Conservation (phyloP, 2,113 vertebrate genomes). For the Anolis sagrei region DNA sequence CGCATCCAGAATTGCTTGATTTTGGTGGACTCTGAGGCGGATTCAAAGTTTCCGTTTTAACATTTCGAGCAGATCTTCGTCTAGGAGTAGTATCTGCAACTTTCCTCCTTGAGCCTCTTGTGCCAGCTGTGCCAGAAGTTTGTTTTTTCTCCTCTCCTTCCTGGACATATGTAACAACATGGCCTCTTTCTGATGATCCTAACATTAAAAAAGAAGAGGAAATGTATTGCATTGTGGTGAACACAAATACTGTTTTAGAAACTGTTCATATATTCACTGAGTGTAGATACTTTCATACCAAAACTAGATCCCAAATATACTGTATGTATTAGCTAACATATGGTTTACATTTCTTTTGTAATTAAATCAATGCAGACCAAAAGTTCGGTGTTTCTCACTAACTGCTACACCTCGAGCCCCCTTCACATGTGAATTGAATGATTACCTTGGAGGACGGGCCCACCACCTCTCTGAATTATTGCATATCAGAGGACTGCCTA, state of each 20-base stretch:
- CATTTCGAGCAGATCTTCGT: constrained; percentile 86
- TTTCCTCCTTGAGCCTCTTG: constrained; percentile 86
- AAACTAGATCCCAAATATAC: neutral
- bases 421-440: neutral
- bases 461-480: neutral
- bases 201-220: constrained; percentile 51
- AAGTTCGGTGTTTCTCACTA: neutral
- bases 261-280: constrained; percentile 6
- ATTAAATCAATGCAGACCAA: neutral
- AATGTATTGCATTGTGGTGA: constrained; percentile 36
- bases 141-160: constrained; percentile 91
- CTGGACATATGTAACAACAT: constrained; percentile 86
- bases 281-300: neutral
- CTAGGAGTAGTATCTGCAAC: constrained; percentile 76
- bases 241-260: neutral
- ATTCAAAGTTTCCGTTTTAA: constrained; percentile 75
- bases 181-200: constrained; percentile 85
- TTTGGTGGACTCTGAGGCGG: constrained; percentile 79
- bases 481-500: too few relatives aligned
- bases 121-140: constrained; percentile 82
- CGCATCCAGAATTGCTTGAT: constrained; percentile 79
- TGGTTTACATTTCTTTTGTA: neutral
- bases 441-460: neutral
- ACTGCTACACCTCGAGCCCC: neutral
- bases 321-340: neutral